These are phyloP conservation scores for Altica lythri DNA, from an alignment of 2,888 invertebrate genomes.

Conservation along the genomic window DNA sequence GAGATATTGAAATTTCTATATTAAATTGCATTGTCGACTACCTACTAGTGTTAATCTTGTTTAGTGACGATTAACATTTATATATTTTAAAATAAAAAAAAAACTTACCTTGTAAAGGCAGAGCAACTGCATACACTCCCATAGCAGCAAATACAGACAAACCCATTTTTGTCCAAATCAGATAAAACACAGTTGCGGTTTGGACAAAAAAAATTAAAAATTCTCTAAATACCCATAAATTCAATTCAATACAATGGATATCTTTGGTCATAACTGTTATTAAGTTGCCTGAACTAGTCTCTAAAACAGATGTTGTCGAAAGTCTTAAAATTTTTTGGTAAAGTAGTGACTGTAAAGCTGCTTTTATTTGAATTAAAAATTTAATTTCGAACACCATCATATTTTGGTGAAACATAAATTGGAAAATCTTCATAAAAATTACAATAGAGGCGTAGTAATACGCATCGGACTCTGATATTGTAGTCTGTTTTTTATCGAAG, in stretches of 20 bases:
- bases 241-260: slow-evolving; percentile 16
- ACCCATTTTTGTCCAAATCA: slow-evolving; percentile 69
- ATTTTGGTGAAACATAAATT: slow-evolving; percentile 69
- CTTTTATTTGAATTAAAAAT: slow-evolving; percentile 56
- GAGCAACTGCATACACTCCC: slow-evolving; percentile 56
- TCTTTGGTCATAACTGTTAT: slow-evolving; percentile 94
- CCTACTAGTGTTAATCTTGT: slow-evolving; percentile 33
- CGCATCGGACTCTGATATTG: slow-evolving; percentile 60
- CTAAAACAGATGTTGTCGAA: slow-evolving; percentile 59
- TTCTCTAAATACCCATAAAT: slow-evolving; percentile 74
- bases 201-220: slow-evolving; percentile 73
- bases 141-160: slow-evolving; percentile 60
- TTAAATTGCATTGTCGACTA: too few species aligned
- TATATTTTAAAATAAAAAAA: slow-evolving; percentile 57
- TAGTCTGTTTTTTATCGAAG: slow-evolving; percentile 61
- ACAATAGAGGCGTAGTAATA: slow-evolving; percentile 75
- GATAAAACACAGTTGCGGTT: slow-evolving; percentile 75
- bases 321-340: slow-evolving; percentile 67
- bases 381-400: slow-evolving; percentile 14
- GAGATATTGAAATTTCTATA: too few species aligned
- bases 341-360: slow-evolving; percentile 79
- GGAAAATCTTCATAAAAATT: slow-evolving; percentile 70
- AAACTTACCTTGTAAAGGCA: slow-evolving; percentile 47
- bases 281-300: slow-evolving; percentile 60
- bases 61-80: slow-evolving; percentile 49